phyloP scores from a whole-genome alignment of 2,797 vertebrate genomes.

The Emydoidea blandingii region DNA sequence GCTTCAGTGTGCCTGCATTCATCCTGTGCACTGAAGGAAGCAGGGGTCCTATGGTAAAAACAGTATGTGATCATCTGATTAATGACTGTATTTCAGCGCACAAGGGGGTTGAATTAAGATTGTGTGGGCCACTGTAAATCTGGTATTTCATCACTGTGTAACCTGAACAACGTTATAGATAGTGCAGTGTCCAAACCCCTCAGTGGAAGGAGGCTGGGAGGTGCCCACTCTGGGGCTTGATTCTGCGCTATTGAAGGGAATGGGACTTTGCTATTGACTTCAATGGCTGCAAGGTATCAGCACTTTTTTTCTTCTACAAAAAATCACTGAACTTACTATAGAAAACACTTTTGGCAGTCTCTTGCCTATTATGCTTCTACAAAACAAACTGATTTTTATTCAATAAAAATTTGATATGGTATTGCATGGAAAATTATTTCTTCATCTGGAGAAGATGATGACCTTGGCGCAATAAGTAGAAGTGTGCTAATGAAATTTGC shows the following conservation, averaged over 20 bases:
- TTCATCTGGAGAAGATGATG: neutral
- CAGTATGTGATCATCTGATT: neutral
- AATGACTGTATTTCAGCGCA: neutral
- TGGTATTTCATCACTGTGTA: neutral
- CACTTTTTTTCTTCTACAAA: neutral
- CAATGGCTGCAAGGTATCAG: neutral
- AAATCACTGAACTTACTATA: neutral
- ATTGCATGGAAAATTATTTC: neutral
- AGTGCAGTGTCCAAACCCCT: neutral
- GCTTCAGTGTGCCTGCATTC: neutral
- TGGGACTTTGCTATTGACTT: neutral
- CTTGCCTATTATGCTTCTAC: rapidly evolving
- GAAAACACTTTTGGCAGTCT: neutral
- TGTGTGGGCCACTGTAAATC: neutral
- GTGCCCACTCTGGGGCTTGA: neutral
- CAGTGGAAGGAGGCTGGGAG: neutral
- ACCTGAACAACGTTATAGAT: neutral
- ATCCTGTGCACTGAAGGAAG: neutral
- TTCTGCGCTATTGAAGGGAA: neutral
- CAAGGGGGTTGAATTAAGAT: neutral
- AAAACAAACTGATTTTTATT: neutral
- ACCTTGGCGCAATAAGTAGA: neutral
- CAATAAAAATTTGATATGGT: neutral
- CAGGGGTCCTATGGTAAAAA: neutral
- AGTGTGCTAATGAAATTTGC: neutral